These are phyloP conservation scores for Trigoniulus corallinus DNA, from an alignment of 1,140 invertebrate genomes.

Conservation along the genomic window DNA sequence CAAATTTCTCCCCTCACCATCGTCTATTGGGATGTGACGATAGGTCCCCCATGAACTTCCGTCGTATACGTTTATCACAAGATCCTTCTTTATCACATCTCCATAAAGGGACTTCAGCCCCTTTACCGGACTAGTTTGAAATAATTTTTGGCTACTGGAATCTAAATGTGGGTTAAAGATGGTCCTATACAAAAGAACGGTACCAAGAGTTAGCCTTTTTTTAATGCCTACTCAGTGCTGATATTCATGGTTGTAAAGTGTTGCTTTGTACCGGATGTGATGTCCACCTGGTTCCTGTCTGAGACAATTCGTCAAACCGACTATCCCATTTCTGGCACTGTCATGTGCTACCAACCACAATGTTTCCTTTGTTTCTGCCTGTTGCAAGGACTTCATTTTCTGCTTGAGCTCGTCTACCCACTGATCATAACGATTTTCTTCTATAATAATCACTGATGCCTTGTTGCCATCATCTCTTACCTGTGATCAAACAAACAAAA, in stretches of 20 bases:
- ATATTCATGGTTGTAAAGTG: too few relatives aligned
- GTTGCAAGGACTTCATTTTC: constrained; percentile 28
- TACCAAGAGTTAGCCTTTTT: too few relatives aligned
- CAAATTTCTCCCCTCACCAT: constrained; percentile 11
- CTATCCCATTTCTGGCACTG: constrained; percentile 40
- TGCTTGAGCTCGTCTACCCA: constrained; percentile 72
- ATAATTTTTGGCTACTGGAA: not conserved
- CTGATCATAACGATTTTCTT: constrained; percentile 24
- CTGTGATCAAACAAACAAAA: not conserved
- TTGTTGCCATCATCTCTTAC: not conserved
- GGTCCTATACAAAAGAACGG: too few relatives aligned
- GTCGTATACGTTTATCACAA: constrained; percentile 68
- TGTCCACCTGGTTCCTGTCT: constrained; percentile 62
- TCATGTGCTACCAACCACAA: constrained; percentile 20
- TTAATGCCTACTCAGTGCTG: constrained; percentile 30
- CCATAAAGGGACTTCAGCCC: constrained; percentile 33
- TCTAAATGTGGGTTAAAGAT: constrained; percentile 11
- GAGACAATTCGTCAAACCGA: constrained; percentile 79
- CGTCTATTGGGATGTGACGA: constrained; percentile 45
- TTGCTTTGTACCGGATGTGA: too few relatives aligned
- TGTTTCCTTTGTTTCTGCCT: not conserved
- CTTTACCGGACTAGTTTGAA: not conserved
- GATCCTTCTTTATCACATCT: constrained; percentile 37
- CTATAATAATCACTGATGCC: constrained; percentile 13
- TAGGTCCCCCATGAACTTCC: constrained; percentile 66